These are phyloP conservation scores for Crossaster papposus DNA, from an alignment of 53 echinoderm and acorn worm species.

Conservation along the genomic window DNA sequence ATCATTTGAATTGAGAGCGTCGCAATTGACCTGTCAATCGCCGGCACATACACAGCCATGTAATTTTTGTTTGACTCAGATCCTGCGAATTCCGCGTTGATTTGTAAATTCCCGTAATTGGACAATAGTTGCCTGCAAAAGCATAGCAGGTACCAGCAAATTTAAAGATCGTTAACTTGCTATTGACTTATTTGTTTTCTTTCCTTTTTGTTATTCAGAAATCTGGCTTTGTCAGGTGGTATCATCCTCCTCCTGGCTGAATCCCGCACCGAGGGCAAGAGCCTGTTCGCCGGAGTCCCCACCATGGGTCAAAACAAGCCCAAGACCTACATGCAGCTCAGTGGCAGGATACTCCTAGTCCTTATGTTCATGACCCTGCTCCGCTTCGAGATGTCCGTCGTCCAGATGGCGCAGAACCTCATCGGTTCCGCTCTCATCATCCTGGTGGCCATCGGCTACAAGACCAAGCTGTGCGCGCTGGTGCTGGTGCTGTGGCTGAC, in stretches of 20 bases:
- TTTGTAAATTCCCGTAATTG: too few relatives aligned
- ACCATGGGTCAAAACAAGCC: constrained; percentile 93
- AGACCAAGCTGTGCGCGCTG: constrained; percentile 95
- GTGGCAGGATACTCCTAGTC: constrained; percentile 93
- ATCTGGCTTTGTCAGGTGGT: constrained; percentile 89
- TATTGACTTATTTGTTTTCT: too few relatives aligned
- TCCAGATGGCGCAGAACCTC: constrained; percentile 89
- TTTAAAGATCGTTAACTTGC: too few relatives aligned
- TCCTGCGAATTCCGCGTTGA: too few relatives aligned
- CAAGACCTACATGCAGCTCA: constrained; percentile 99
- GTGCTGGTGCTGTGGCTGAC: constrained; percentile 96
- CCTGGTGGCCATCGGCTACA: constrained; percentile 94
- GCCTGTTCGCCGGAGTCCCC: constrained; percentile 96
- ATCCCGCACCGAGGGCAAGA: constrained; percentile 91
- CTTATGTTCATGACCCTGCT: constrained; percentile 99
- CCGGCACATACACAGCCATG: not conserved
- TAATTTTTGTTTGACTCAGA: too few relatives aligned
- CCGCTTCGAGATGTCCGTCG: constrained; percentile 84
- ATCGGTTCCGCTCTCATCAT: constrained; percentile 87
- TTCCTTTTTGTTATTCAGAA: constrained; percentile 58
- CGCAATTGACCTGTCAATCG: not conserved
- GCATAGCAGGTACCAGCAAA: too few relatives aligned
- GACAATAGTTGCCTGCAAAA: too few relatives aligned
- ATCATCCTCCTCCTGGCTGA: constrained; percentile 96
- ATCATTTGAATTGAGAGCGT: not conserved